A percentile compares a stretch with the other conserved stretches of the same genome.
Evolutionary conservation across 2,113 vertebrate species (phyloP).

Genomic region (Climacteris rufus): DNA sequence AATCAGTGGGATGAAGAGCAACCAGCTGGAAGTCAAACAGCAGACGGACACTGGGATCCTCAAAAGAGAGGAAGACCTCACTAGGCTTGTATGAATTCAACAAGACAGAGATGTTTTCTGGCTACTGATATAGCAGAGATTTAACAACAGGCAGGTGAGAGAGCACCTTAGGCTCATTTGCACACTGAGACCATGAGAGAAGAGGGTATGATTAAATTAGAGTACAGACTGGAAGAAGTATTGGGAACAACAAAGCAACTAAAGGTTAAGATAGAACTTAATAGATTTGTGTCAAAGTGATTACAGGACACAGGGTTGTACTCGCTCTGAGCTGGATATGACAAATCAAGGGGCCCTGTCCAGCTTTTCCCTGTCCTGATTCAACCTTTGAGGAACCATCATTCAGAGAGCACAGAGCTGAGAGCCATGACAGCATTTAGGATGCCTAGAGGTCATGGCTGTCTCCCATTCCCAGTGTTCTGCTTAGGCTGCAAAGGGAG

Average conservation of each 20-base stretch:
- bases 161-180: neutral
- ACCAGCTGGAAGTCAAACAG: neutral
- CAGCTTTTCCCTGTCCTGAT: neutral
- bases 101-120: neutral
- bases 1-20: neutral
- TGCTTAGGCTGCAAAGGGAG: neutral
- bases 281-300: neutral
- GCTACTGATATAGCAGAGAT: neutral
- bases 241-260: neutral
- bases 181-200: neutral
- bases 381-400: neutral
- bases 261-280: neutral
- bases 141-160: neutral
- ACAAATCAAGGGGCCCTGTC: neutral
- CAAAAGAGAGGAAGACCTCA: neutral
- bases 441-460: neutral
- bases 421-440: fast-evolving
- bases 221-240: neutral
- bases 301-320: neutral
- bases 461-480: neutral
- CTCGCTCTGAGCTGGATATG: neutral
- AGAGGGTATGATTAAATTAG: neutral
- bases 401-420: neutral
- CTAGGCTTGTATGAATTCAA: neutral
- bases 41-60: neutral